Base-by-base conservation (phyloP, 2,113 vertebrate genomes). In the Phasianus colchicus region DNA sequence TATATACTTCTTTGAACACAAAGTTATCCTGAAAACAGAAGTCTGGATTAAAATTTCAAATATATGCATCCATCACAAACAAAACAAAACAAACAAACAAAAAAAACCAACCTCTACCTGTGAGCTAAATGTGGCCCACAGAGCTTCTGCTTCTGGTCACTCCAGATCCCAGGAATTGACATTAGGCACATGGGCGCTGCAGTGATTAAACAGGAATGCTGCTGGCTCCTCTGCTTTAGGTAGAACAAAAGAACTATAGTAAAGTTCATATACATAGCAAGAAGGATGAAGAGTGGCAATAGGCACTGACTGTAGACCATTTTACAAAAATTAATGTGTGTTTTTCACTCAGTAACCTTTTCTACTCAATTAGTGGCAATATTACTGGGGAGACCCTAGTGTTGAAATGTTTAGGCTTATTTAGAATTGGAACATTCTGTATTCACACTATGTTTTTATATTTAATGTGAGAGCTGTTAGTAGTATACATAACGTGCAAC, bases 21-120 rank as follows among this genome's bases (percentile, higher is more conserved):
- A 86, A 70, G 47, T 87, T 92, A 88, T 91, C n/a, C 67, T 90
- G 72, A 89, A 95, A 91, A 83, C 87, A 55, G 50, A 88, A 96
- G 80, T 96, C 2, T 0, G 82, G 75, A 86, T 88, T 95, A 86
- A 73, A 74, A 69, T 76, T 87, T 91, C 48, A 92, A 93, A 89
- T 71, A 38, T 60, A 60, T 38, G 38, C 64, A 92, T 5, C 2
- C 82, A 54, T 69, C 8, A 3, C 30, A 50, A 80, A 81, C 57
- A 5, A 48, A 21, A 48, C 47, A 48, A 21, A 21, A 48, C 19
- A 11, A 11, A 48, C 18, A 47, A 20, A 48, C 20, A 48, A 48
- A 24, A 24, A 48, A 48, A 48, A 48, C 6, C 47, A 47, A 17
- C 42, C 13, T 67, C 70, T 63, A 25, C 30, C 40, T 45, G 17